Evolutionary conservation across 2,888 invertebrate species (phyloP), one percentile per base, ranked within the genome.

Genomic region (Nemoura dubitans): DNA sequence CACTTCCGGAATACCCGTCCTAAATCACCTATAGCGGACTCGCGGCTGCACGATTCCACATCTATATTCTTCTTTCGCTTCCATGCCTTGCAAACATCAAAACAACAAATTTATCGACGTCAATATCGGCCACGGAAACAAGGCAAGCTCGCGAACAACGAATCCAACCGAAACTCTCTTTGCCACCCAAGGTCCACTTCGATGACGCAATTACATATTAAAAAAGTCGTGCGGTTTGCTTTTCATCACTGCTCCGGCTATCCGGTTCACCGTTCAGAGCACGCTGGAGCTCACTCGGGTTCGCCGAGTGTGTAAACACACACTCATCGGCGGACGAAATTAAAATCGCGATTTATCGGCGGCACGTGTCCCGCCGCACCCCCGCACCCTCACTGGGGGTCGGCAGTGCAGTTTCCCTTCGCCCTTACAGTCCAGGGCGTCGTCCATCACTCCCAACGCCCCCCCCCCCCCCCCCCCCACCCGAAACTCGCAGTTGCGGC

Each of bases 271-370:
- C 16, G 2, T 59, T n/a, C n/a, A n/a, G n/a, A n/a, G n/a, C n/a
- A 59, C 59, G 59, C 21, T 10, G 14, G 14, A 59, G 21, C 59
- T 2, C 21, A 59, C 59, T 2, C 59, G 21, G 2, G 10, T 10
- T 6, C 36, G 2, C 59, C 3, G 14, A 59, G 21, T 14, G 21
- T 6, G 78, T n/a, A 78, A 25, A 78, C 78, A 26, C 78, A 78
- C 78, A 14, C 78, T 29, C 81, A n/a, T 36, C 36, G 30, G 30
- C n/a, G n/a, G 7, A 5, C 28, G 30, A 81, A 81, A 81, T 81
- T 81, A 81, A 81, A 81, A 81, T 81, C 30, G 29, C 29, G 81
- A 81, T 81, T 81, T 81, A 81, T 81, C n/a, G 81, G 1, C n/a
- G n/a, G 6, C 59, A 21, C 59, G 59, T 59, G 59, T n/a, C n/a